These are phyloP conservation scores for Graphium colonna DNA, from an alignment of 2,888 invertebrate species.

Conservation along the genomic window DNA sequence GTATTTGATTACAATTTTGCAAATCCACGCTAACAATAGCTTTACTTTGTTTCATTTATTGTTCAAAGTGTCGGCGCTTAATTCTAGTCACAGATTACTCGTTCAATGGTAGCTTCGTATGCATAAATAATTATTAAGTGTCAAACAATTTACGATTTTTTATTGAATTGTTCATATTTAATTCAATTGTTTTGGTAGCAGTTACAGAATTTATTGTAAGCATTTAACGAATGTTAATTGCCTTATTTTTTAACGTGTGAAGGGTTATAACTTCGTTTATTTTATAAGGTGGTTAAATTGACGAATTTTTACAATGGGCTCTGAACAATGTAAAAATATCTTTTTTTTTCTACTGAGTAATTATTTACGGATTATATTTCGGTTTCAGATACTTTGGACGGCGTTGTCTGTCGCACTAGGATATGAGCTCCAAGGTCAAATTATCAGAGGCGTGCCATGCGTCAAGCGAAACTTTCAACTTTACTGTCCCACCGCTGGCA, in stretches of 20 bases:
- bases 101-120: constrained; percentile 5
- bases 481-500: constrained; percentile 95
- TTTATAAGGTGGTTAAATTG: background rate
- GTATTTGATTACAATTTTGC: constrained; percentile 7
- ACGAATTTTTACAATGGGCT: too few species aligned
- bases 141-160: constrained; percentile 9
- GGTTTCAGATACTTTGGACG: constrained; percentile 92
- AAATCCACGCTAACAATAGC: constrained; percentile 18
- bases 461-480: constrained; percentile 93
- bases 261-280: background rate
- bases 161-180: background rate
- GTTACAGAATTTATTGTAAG: background rate
- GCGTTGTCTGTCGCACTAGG: constrained; percentile 92
- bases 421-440: constrained; percentile 91
- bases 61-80: constrained; percentile 8
- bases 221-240: constrained; percentile 20
- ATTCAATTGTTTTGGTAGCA: background rate
- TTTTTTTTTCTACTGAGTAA: too few species aligned
- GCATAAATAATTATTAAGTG: constrained; percentile 15
- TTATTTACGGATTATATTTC: background rate
- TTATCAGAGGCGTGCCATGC: constrained; percentile 93
- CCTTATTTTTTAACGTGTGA: constrained; percentile 21
- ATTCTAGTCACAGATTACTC: constrained; percentile 15
- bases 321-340: too few species aligned
- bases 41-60: constrained; percentile 14